Base-by-base conservation (phyloP, 2,797 vertebrate species). In the Gymnothorax reevesii region DNA sequence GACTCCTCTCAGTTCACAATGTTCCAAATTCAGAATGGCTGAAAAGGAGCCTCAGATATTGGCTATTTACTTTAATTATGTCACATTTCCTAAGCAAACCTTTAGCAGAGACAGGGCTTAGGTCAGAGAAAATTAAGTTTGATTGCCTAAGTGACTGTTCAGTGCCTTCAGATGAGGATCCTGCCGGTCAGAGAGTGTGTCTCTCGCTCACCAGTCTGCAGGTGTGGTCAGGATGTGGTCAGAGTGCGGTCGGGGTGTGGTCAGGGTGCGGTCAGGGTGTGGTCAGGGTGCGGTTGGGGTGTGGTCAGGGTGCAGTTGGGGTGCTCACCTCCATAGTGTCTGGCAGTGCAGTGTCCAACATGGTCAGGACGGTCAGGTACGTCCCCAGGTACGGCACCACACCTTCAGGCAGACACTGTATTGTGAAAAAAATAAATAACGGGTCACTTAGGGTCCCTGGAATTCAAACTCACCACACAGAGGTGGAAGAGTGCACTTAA, bases 301-400 rank as follows among this genome's bases (percentile, higher is more conserved):
- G 33, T 42, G 33, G 33, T 42, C 33, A 42, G 49, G 17, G 13
- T 17, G 80, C 85, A 57, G 52, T 57, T 52, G 9, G 27, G n/a
- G 27, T 27, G 0, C 92, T 94, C 79, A 97, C 97, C 92, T 97
- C 95, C 84, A 97, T 87, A 1, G 89, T 93, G 92, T 98, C 97
- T 0, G 95, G 92, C 82, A 98, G 93, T 0, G 97, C 97, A 0
- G 97, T 97, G 87, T 98, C 97, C 94, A 98, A 88, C 97, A 98
- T 98, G 84, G 97, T 96, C 90, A 98, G 95, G 86, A 97, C 96
- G 0, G 97, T 98, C 91, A 98, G 94, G 89, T 98, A 98, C 0
- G 97, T 98, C 83, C 97, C 97, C 25, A 98, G 95, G 91, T 98
- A 98, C 0, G 97, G 97, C 7, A 98, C 92, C 0, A 95, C 93